Evolutionary conservation across 2,113 vertebrate genomes (phyloP).

Genomic region (Gopherus flavomarginatus): DNA sequence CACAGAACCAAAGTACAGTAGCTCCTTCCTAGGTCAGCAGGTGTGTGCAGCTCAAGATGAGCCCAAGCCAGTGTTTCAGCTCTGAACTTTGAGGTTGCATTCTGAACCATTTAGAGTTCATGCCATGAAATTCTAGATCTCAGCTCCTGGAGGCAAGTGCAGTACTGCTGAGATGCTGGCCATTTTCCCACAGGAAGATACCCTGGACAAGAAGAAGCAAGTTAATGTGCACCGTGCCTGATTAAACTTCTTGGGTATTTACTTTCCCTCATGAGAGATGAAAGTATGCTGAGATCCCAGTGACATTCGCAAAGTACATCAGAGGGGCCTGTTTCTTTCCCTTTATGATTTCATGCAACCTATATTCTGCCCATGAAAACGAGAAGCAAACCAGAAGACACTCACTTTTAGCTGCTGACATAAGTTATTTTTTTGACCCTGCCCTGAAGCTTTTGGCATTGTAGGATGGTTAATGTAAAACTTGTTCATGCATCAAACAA

Average conservation of each 20-base stretch:
- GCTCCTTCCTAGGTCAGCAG: not conserved
- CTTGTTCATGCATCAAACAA: constrained; percentile 38
- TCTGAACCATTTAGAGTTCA: not conserved
- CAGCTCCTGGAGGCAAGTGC: constrained; percentile 6
- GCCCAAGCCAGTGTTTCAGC: not conserved
- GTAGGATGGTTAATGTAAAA: constrained; percentile 43
- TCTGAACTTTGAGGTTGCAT: not conserved
- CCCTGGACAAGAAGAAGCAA: not conserved
- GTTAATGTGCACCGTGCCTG: not conserved
- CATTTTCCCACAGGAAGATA: not conserved
- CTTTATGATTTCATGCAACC: constrained; percentile 1
- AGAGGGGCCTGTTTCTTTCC: not conserved
- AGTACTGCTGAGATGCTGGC: not conserved
- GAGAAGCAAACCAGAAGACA: constrained; percentile 38
- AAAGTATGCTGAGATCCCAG: not conserved
- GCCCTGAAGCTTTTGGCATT: not conserved
- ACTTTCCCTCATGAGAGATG: not conserved
- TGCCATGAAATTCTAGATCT: not conserved
- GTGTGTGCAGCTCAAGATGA: not conserved
- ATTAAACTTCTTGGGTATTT: not conserved
- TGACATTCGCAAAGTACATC: not conserved
- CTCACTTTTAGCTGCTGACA: not conserved
- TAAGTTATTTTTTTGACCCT: constrained; percentile 20
- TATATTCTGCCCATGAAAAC: not conserved
- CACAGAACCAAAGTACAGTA: not conserved